Base-by-base conservation (phyloP, 2,113 vertebrate species). In the Bufo gargarizans region DNA sequence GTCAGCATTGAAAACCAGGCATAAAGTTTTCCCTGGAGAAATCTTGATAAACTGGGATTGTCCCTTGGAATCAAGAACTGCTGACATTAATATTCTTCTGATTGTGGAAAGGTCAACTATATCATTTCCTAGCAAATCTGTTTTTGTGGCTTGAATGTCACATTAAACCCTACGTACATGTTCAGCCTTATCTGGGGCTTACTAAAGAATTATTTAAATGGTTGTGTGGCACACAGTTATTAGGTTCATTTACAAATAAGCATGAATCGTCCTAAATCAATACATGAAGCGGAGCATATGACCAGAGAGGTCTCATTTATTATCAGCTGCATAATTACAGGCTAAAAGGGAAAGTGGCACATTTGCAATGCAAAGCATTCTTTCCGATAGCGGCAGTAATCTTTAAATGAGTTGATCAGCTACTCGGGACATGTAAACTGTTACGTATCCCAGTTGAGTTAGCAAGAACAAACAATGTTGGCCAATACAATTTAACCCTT, bases 241-340 rank as follows among this genome's bases (percentile, higher is more conserved):
- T 83, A 65, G 50, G 69, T 65, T 55, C 65, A 88, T 88, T 88
- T 77, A 88, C 87, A 88, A 88, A 88, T 83, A 83, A 55, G 80
- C 87, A 88, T 83, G 87, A 53, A 61, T 65, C 69, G 74, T 88
- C 45, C 58, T 55, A 20, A 77, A 88, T 83, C 87, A 82, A 88
- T 83, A 88, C 69, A 87, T 83, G 80, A 83, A 88, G 56, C 69
- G 47, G n/a, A 6, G 77, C 19, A 43, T 77, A 63, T 83, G 80
- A 84, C 80, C 19, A 83, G 17, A 88, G 20, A 77, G 71, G 80
- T 83, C 80, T 88, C 65, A 63, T 88, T 82, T 72, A 47, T 76
- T 83, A 83, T 83, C 55, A 65, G 69, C 22, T 20, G 79, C 69
- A 53, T 88, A 83, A 82, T 83, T 77, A 76, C 65, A 81, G 77